These are phyloP conservation scores for Dascyllus trimaculatus DNA, from an alignment of 2,113 vertebrate genomes.

Conservation along the genomic window DNA sequence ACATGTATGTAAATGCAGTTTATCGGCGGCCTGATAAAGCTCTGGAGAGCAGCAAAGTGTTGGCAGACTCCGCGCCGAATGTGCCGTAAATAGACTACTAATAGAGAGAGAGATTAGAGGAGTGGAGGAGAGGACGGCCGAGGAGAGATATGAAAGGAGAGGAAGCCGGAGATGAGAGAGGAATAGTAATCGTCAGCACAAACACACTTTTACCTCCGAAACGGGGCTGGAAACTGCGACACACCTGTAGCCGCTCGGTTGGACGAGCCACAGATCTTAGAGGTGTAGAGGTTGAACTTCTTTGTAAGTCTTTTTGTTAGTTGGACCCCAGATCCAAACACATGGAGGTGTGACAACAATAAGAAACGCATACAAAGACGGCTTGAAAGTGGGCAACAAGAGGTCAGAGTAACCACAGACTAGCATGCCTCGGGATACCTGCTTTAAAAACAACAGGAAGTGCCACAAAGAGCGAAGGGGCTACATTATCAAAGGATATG, in stretches of 20 bases:
- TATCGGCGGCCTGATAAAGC: conserved; percentile 79
- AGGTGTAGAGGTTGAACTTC: not conserved
- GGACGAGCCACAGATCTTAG: not conserved
- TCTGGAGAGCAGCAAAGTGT: conserved; percentile 74
- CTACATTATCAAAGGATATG: too few species aligned
- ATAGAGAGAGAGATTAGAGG: conserved; percentile 79
- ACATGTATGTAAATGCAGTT: conserved; percentile 64
- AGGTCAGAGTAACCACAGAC: too few species aligned
- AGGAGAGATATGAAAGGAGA: conserved; percentile 75
- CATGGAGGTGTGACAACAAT: too few species aligned
- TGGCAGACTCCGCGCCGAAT: conserved; percentile 74
- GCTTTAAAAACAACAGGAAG: too few species aligned
- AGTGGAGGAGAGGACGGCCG: conserved; percentile 72
- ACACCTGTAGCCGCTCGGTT: conserved; percentile 58
- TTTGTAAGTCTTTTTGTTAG: not conserved
- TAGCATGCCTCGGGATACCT: too few species aligned
- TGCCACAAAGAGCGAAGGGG: too few species aligned
- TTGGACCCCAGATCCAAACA: conserved; percentile 3
- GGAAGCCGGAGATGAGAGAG: conserved; percentile 61
- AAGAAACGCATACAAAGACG: too few species aligned
- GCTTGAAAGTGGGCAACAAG: too few species aligned
- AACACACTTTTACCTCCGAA: conserved; percentile 33
- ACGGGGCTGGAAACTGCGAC: conserved; percentile 4
- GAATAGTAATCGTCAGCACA: conserved; percentile 72
- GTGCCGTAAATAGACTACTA: conserved; percentile 83